Evolutionary conservation across 53 echinoderm and acorn worm species (phyloP), one percentile per base, ranked within the genome.

Genomic region (Henricia sp.): DNA sequence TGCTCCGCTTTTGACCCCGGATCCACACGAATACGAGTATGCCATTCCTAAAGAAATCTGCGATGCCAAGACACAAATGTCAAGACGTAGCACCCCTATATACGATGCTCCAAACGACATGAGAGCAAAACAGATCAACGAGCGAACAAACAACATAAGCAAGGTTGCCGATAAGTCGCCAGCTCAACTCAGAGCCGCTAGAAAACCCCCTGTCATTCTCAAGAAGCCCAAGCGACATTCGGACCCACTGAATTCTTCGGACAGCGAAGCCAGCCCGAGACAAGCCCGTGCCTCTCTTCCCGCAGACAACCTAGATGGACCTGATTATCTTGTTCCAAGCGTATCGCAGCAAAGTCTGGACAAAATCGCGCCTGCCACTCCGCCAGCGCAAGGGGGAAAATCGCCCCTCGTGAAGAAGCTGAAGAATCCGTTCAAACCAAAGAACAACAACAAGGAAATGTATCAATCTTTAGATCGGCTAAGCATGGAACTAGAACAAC

Each of bases 221-320:
- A 78, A 78, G 64, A 78, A 78, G 50, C 78, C 78, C 27, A 16
- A 63, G 24, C 78, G 78, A 0, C 21, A 78, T 57, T 78, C 78
- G 9, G 65, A 78, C 43, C 78, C 78, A 30, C 62, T 29, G 19
- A 44, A 41, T 32, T 50, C 62, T 33, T 50, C 78, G n/a, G 34
- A 63, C 29, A 33, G 46, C 10, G 78, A 78, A 4, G 20, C 43
- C 25, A 34, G 50, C 41, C 78, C 37, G 0, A 21, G 27, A 12
- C 17, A 21, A 6, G 24, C 33, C 17, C 59, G 78, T 9, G 46
- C 60, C 29, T 78, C 78, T 13, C 50, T 78, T 48, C 63, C 78
- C 17, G 32, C 46, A 16, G 44, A 28, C 4, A 46, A 70, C 13
- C n/a, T n/a, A n/a, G 6, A 32, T 21, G 44, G 63, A 1, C 37